A percentile compares a stretch with the other conserved stretches of the same genome.
phyloP scores from a whole-genome alignment of 2,797 vertebrate genomes.

The Hylomyscus alleni region DNA sequence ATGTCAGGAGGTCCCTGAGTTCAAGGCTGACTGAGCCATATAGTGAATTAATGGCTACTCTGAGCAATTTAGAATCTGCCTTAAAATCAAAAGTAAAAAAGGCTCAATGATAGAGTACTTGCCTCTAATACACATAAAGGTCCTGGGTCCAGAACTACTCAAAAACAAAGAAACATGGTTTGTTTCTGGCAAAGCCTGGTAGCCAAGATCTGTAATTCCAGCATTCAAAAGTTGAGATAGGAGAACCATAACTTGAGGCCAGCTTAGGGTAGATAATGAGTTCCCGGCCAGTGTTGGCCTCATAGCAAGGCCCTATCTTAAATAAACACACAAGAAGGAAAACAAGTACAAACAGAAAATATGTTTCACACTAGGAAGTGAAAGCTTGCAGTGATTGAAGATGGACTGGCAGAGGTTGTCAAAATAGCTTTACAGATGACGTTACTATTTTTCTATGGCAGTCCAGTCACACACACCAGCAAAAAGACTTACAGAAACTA shows the following conservation, averaged over 20 bases:
- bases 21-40: not conserved
- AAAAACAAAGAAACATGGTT: not conserved
- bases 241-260: not conserved
- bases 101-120: not conserved
- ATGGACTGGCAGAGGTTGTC: not conserved
- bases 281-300: not conserved
- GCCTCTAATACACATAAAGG: not conserved
- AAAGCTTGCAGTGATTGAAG: conserved; percentile 58
- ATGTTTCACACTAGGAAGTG: conserved; percentile 6
- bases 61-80: not conserved
- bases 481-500: not conserved
- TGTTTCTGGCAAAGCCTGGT: not conserved
- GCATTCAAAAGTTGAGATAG: not conserved
- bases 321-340: not conserved
- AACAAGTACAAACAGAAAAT: not conserved
- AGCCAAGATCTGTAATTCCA: not conserved
- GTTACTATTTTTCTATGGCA: conserved; percentile 31
- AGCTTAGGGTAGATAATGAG: not conserved
- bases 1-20: not conserved
- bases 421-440: conserved; percentile 45
- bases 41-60: not conserved
- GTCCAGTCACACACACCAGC: conserved; percentile 17
- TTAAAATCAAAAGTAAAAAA: not conserved
- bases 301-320: not conserved
- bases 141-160: not conserved